Conservation (phyloP, 1,140 invertebrate species). For the Drosophila mayri region DNA sequence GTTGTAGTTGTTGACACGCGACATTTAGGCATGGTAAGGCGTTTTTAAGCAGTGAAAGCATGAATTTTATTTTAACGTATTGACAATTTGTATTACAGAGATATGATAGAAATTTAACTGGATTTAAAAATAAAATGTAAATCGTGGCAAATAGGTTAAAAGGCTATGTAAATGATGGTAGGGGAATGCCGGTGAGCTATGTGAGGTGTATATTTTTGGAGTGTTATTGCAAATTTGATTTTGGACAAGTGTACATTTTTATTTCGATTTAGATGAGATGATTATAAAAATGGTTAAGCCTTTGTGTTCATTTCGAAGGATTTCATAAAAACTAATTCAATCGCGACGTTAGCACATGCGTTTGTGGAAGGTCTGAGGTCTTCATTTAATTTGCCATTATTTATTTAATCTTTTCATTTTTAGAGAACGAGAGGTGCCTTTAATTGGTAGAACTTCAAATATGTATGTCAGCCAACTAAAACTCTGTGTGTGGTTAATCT, state of each 20-base stretch:
- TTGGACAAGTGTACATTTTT: constrained; percentile 71
- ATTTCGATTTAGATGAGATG: constrained; percentile 85
- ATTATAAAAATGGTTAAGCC: constrained; percentile 85
- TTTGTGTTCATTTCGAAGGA: constrained; percentile 78
- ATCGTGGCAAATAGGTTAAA: constrained; percentile 67
- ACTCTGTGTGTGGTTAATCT: constrained; percentile 80
- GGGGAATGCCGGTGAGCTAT: constrained; percentile 21
- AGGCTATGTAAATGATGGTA: constrained; percentile 37
- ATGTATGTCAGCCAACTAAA: constrained; percentile 73
- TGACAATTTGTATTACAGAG: constrained; percentile 63
- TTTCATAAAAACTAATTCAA: constrained; percentile 57
- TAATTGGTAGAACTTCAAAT: constrained; percentile 35
- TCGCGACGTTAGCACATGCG: constrained; percentile 49
- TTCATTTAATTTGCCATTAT: constrained; percentile 61
- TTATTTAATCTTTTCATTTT: not conserved
- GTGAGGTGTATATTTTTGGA: constrained; percentile 26
- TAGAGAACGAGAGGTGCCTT: constrained; percentile 45
- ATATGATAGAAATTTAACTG: constrained; percentile 60
- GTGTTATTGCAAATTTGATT: constrained; percentile 40
- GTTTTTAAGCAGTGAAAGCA: constrained; percentile 74
- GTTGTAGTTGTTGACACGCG: constrained; percentile 80
- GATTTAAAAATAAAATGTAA: constrained; percentile 69
- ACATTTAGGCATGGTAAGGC: constrained; percentile 64
- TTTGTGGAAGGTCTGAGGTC: constrained; percentile 22
- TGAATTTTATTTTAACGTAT: constrained; percentile 71